Percentiles rank a stretch among this genome's conserved stretches.
Evolutionary conservation across 1,140 invertebrate genomes (phyloP).

Genomic region (Holotrichia oblita): DNA sequence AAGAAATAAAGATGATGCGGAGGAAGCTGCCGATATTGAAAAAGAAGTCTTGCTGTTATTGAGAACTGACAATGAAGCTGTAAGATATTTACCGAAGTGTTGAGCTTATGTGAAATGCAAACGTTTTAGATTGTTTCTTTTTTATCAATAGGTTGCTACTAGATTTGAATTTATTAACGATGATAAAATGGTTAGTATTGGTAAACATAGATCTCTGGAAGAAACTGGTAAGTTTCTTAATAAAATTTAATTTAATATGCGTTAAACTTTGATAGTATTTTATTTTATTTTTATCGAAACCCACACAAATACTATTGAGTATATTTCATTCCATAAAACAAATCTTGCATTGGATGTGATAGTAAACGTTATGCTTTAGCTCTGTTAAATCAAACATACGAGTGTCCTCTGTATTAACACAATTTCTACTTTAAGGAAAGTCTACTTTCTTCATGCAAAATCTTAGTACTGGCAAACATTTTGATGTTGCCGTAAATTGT

Average conservation of each 20-base stretch:
- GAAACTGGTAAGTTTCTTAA: conserved; percentile 33
- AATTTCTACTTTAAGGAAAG: too few species aligned
- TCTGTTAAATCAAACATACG: too few species aligned
- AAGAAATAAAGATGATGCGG: conserved; percentile 51
- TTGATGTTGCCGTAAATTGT: too few species aligned
- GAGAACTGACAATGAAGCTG: conserved; percentile 56
- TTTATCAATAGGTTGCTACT: conserved; percentile 31
- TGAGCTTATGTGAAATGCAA: conserved; percentile 17
- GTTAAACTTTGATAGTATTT: neutral
- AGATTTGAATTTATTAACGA: conserved; percentile 40
- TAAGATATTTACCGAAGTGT: conserved; percentile 43
- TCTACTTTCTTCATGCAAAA: too few species aligned
- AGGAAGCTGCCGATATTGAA: conserved; percentile 52
- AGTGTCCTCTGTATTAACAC: too few species aligned
- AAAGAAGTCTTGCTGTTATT: conserved; percentile 57
- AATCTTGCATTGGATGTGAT: too few species aligned
- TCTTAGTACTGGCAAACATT: too few species aligned
- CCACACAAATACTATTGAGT: too few species aligned
- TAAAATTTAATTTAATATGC: too few species aligned
- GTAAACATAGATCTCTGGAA: neutral
- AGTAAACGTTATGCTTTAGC: too few species aligned
- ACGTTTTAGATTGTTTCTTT: neutral
- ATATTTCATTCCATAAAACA: too few species aligned
- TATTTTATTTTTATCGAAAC: neutral
- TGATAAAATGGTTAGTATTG: neutral